Evolutionary conservation across 2,797 vertebrate genomes (phyloP), one percentile per base, ranked within the genome.

Genomic region (Thamnophis elegans): DNA sequence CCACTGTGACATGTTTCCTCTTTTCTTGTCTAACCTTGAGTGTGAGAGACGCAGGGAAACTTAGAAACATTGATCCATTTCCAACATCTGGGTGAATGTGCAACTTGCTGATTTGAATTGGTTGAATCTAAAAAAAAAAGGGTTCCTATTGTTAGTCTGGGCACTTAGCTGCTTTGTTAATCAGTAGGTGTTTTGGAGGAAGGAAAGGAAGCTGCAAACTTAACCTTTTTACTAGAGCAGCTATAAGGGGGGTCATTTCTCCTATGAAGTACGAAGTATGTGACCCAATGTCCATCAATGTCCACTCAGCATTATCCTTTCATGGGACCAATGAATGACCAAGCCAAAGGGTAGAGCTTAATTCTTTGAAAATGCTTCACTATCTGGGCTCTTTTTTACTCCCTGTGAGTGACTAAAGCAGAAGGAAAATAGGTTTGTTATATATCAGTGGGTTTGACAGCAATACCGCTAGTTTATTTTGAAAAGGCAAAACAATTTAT

Each of bases 401-500:
- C 32, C 28, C 36, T n/a, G 47, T 58, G 60, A 95, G 88, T 78
- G 91, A 90, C 85, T 90, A 92, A 92, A 92, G 90, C n/a, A 89
- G 3, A 8, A 56, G 10, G 0, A 94, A 96, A 96, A 92, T 92
- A 5, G 1, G 53, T 91, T 55, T 92, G 60, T 47, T 85, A 92
- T 94, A 93, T 92, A 95, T 95, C 94, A 94, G 91, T 93, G 59
- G 20, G 0, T 0, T 92, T 94, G 89, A 94, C 91, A 58, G 14
- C 88, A 94, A 96, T 92, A 82, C 89, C 89, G 1, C 16, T 55
- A 94, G 9, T 26, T 82, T 87, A 1, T 47, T 32, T 10, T 56
- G 6, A 62, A 85, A 93, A 68, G 91, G 85, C 94, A 94, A 92
- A 93, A 89, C 28, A 89, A 89, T 58, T 25, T 6, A 22, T 59